Conservation (phyloP, 2,113 vertebrate genomes). For the Corythornis cristatus region DNA sequence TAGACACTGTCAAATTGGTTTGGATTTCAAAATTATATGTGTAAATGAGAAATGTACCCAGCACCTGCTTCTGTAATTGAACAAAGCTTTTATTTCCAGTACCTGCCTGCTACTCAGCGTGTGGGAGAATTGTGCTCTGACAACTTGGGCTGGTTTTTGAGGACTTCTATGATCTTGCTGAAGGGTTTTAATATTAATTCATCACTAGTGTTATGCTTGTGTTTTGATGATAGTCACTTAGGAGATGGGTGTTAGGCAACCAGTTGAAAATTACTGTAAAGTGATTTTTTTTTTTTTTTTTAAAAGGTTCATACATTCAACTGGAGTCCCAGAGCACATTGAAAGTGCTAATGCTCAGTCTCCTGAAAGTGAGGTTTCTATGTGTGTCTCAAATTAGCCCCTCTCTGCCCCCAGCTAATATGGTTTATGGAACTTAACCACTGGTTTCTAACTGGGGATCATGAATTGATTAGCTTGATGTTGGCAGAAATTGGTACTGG, state of each 20-base stretch:
- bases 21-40: constrained; percentile 38
- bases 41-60: constrained; percentile 37
- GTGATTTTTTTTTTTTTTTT: constrained; percentile 36
- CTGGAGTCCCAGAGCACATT: constrained; percentile 56
- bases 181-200: constrained; percentile 64
- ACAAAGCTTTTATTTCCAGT: constrained; percentile 49
- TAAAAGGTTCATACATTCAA: constrained; percentile 34
- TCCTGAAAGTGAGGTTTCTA: constrained; percentile 18
- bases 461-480: background rate
- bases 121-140: constrained; percentile 41
- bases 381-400: constrained; percentile 20
- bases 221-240: constrained; percentile 70
- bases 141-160: constrained; percentile 48
- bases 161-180: constrained; percentile 56
- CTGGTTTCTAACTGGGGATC: background rate
- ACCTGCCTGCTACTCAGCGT: constrained; percentile 14
- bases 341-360: constrained; percentile 34
- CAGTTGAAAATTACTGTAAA: constrained; percentile 60
- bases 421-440: background rate
- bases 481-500: background rate
- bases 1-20: constrained; percentile 20
- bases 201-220: constrained; percentile 50
- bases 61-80: constrained; percentile 21
- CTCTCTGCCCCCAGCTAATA: background rate
- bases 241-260: constrained; percentile 68